Base-by-base conservation (phyloP, 1,140 invertebrate genomes). In the Drosophila asahinai region DNA sequence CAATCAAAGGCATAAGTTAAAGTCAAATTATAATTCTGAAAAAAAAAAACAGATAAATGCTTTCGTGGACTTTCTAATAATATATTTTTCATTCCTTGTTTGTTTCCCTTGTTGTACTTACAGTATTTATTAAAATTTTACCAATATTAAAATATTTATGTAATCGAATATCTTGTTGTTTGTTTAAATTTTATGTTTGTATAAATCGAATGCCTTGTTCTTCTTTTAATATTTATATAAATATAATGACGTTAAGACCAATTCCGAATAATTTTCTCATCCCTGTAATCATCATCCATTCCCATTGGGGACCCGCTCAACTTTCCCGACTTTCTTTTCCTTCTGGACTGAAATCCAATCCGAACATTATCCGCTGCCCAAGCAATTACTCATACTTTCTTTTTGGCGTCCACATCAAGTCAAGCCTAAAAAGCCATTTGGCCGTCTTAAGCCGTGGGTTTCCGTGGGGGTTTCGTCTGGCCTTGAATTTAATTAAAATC, bases 401-500 rank as follows among this genome's bases (percentile, higher is more conserved):
- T 48, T 47, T 52, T 47, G 40, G 49, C 45, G 11, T 11, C 25
- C 48, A 36, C 43, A 80, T 60, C 58, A 83, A 63, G 63, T 73
- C 55, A 79, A 81, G 67, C 66, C 42, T 33, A 45, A 66, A 73
- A 80, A 60, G 60, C 76, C 75, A 72, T 59, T 64, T 72, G 52
- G 33, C 36, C 27, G 38, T 48, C 67, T 62, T 58, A 49, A 25
- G 49, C 40, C 40, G 30, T 49, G 6, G 52, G 33, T 72, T 73
- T 65, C 58, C 65, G 30, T 63, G 61, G 61, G 66, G 54, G 54
- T 12, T 59, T 54, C 47, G 83, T 86, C 83, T 86, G 83, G 80
- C 83, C 80, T 74, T 65, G 77, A 83, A 87, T 87, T 82, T 62
- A 87, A 86, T 86, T 89, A 83, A 89, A 87, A 89, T 81, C 52